Base-by-base conservation (phyloP, 2,797 vertebrate species). In the Fringilla coelebs region DNA sequence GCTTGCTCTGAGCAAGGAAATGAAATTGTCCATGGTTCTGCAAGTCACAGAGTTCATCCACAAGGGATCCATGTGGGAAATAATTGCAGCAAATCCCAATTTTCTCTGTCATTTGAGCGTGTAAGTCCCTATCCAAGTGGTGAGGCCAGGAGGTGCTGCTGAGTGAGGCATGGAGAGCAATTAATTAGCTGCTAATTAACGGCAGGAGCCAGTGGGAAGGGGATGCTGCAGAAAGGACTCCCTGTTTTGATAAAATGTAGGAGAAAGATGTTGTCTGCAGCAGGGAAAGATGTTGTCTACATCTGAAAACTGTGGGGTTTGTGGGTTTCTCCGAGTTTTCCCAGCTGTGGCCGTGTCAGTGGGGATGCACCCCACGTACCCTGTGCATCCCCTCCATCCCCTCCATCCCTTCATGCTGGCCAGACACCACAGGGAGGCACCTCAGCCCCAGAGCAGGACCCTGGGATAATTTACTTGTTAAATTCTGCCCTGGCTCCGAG, bases 141-240 rank as follows among this genome's bases (percentile, higher is more conserved):
- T 55, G 29, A 60, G 91, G 12, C 49, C 29, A 24, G 72, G 89
- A 91, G 41, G 52, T 71, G 76, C 72, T 71, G 65, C 75, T 60
- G 60, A 48, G 48, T 2, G 3, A 71, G 79, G 67, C 74, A 51
- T 40, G 52, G 72, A 71, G 58, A 49, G 45, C 79, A 72, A 52
- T 89, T 46, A 52, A 84, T 89, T 84, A 65, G 32, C 72, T 72
- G 94, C 82, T 80, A 81, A 88, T 93, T 92, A 87, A 28, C 73
- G 67, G 1, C 34, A 45, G 73, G 18, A 67, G 7, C 20, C 72
- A 40, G 6, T 34, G 61, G 51, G 16, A 66, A 83, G 71, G 9
- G 31, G 68, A 65, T 77, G n/a, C 40, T 58, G 6, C 2, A 29
- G 73, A 72, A 88, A 58, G 58, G 13, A 31, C 41, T 82, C 48